Conservation (phyloP, 2,888 invertebrate species). For the Empis stercorea region DNA sequence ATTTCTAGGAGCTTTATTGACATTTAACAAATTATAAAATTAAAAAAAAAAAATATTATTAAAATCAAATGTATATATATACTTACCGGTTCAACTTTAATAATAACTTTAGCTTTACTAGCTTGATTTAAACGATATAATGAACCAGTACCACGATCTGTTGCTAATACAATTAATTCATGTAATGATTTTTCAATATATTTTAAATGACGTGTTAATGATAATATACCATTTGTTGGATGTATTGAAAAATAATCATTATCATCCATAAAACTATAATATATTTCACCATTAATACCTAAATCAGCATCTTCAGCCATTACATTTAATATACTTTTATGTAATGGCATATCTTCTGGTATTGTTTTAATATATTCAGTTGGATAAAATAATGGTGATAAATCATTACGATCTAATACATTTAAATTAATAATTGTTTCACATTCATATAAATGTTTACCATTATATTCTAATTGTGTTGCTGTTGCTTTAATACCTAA, state of each 20-base stretch:
- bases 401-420: conserved; percentile 77
- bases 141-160: conserved; percentile 61
- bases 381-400: conserved; percentile 86
- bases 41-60: no score
- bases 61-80: neutral
- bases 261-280: conserved; percentile 77
- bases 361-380: conserved; percentile 77
- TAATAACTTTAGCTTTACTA: conserved; percentile 62
- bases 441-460: conserved; percentile 50
- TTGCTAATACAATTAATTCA: conserved; percentile 67
- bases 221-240: conserved; percentile 80
- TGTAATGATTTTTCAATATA: conserved; percentile 57
- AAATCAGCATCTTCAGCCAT: conserved; percentile 91
- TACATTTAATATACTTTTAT: conserved; percentile 65
- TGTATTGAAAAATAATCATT: conserved; percentile 85
- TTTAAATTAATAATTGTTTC: conserved; percentile 57
- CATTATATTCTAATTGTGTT: conserved; percentile 42
- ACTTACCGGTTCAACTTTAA: conserved; percentile 53
- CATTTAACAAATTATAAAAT: no score
- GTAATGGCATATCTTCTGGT: conserved; percentile 75
- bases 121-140: conserved; percentile 39
- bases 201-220: conserved; percentile 63
- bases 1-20: no score
- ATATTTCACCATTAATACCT: conserved; percentile 92
- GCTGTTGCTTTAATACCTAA: conserved; percentile 64